Evolutionary conservation across 2,797 vertebrate species (phyloP), one percentile per base, ranked within the genome.

Genomic region (Ibycter americanus): DNA sequence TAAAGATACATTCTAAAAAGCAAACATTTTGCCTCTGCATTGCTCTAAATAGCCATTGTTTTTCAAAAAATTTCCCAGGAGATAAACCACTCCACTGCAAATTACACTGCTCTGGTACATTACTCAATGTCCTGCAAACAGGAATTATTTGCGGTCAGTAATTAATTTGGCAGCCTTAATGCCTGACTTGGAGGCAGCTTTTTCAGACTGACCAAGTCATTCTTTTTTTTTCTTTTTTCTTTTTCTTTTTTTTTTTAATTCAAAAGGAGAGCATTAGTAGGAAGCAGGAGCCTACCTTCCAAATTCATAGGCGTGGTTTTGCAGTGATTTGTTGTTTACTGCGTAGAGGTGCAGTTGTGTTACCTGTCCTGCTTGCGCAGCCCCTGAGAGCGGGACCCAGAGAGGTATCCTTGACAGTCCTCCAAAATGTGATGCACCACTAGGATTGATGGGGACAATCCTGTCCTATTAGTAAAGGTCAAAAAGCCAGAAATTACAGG

Each of bases 1-100:
- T 87, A 55, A 80, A 95, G 86, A 74, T 34, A 17, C 47, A 31
- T 67, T 89, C 68, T 23, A 42, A 58, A 92, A 65, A 74, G 11
- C 44, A 90, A 91, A 27, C 88, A 55, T 89, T 96, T 91, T 90
- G 22, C 27, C 31, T 90, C 59, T 89, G 44, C 11, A 18, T 81
- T 62, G 49, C 66, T 85, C 56, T 84, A 83, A 95, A 61, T 87
- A 80, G 12, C 38, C 26, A n/a, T 36, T 71, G 52, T 73, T 90
- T 93, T 23, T 31, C 15, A 74, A 72, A 93, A 68, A 38, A 58
- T 15, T 55, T 81, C 40, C 56, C 47, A 59, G 72, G 70, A 74
- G 76, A 63, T 80, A 36, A 55, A 96, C 86, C 15, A 61, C 18
- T 78, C 15, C 12, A 12, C n/a, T 56, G 44, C 72, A 77, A 94